phyloP scores from a whole-genome alignment of 2,888 invertebrate species.

The Epinotia bilunana region DNA sequence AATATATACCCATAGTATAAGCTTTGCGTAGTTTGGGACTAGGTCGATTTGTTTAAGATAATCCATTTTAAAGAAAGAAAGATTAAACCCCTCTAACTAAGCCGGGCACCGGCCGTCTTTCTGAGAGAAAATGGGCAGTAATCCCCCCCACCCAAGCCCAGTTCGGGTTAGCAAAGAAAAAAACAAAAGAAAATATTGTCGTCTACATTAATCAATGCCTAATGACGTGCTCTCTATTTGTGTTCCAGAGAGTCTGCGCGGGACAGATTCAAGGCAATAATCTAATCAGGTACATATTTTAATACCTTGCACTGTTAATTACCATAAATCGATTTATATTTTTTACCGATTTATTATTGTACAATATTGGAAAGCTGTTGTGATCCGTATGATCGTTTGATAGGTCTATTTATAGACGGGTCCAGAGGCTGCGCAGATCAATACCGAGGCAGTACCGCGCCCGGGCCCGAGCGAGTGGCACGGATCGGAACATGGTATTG shows the following conservation, averaged over 20 bases:
- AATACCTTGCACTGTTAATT: neutral
- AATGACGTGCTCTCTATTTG: neutral
- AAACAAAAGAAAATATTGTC: neutral
- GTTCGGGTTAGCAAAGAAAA: neutral
- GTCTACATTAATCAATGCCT: neutral
- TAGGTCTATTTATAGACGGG: constrained; percentile 32
- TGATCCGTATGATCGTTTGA: constrained; percentile 28
- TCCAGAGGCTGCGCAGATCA: constrained; percentile 39
- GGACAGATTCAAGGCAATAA: neutral
- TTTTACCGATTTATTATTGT: neutral
- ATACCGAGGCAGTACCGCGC: constrained; percentile 31
- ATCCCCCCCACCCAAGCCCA: neutral
- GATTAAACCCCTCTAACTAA: no score
- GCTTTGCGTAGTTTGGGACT: no score
- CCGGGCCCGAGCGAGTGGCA: constrained; percentile 13
- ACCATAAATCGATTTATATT: constrained; percentile 3
- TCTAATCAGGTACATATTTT: neutral
- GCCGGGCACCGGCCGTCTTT: no score
- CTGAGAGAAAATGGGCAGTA: neutral
- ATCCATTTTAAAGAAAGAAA: no score
- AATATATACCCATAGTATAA: no score
- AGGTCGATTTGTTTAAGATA: no score
- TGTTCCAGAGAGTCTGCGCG: constrained; percentile 1
- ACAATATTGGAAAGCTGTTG: neutral
- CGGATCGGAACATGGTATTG: neutral